A percentile compares a stretch with the other conserved stretches of the same genome.
Evolutionary conservation across 1,140 invertebrate species (phyloP).

Genomic region (Neocloeon triangulifer): DNA sequence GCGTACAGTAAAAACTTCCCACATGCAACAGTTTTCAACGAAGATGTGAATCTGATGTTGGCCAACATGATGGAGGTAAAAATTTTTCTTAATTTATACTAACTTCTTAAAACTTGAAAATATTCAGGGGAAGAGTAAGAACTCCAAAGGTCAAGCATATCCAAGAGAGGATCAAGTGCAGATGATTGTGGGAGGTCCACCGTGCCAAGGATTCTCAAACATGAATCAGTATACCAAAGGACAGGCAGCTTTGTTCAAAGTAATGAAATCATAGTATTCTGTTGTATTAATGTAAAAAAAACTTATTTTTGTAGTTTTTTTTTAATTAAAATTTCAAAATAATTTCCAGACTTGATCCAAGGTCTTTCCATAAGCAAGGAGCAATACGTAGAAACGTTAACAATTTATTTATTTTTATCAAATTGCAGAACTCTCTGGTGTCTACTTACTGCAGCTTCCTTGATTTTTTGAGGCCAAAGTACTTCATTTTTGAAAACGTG

Average conservation of each 20-base stretch:
- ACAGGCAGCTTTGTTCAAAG: conserved; percentile 67
- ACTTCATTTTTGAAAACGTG: conserved; percentile 72
- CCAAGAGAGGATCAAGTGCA: conserved; percentile 66
- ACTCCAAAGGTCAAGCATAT: conserved; percentile 31
- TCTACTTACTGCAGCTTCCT: conserved; percentile 64
- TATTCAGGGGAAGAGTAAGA: conserved; percentile 24
- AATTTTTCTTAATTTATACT: no score
- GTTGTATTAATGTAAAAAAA: no score
- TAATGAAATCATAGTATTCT: conserved; percentile 13
- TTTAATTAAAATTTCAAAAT: no score
- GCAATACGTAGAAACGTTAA: no score
- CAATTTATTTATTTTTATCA: conserved; percentile 5
- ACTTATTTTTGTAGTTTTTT: no score
- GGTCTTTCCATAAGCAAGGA: no score
- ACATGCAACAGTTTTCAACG: no score
- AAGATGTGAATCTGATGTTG: no score
- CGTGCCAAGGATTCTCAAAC: conserved; percentile 75
- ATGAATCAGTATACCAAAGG: conserved; percentile 76
- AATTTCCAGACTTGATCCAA: no score
- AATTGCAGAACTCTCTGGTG: conserved; percentile 54
- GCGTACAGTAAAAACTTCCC: no score
- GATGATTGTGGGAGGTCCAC: conserved; percentile 68
- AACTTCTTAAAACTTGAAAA: conserved; percentile 2
- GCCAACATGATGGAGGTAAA: no score
- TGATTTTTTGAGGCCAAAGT: conserved; percentile 68